Evolutionary conservation across 2,888 invertebrate genomes (phyloP), one percentile per base, ranked within the genome.

Genomic region (Andrena dorsata): DNA sequence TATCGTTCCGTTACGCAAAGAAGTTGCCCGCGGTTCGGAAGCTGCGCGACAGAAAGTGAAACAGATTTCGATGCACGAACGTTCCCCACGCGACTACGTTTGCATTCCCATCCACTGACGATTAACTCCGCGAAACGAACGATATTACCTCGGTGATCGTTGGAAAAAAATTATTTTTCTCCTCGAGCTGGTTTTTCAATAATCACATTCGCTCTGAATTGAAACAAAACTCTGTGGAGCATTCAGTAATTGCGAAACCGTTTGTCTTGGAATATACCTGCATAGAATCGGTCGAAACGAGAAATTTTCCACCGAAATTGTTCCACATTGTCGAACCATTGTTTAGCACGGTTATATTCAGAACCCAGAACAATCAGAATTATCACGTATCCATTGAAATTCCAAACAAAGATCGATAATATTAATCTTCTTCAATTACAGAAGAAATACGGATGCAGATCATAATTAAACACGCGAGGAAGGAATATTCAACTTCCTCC

Each of bases 401-500:
- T 23, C 7, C 7, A 8, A 26, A 20, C 20, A n/a, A 7, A 13
- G 10, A 56, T 69, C 13, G 20, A 13, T 41, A 13, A 16, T 23
- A 35, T 8, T 7, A 16, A 30, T 10, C 64, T 58, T 3, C 2
- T 20, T n/a, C 47, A 10, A 16, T 47, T 16, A 16, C 60, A 51
- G 26, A 41, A 56, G 16, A 20, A 64, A 28, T 7, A 30, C 26
- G 1, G n/a, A 49, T 32, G 13, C 20, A 13, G 20, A 30, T 4
- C 10, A 35, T 26, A 64, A 79, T 65, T 49, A 49, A 47, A 32
- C 20, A 16, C 20, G 41, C 20, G n/a, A 56, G 49, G 32, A 41
- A 77, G 32, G 68, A 68, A 80, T 75, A 73, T 80, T 82, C 70
- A n/a, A 82, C 79, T 84, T 80, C 75, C 61, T 77, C 70, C 74